Evolutionary conservation across 1,140 invertebrate genomes (phyloP), one percentile per base, ranked within the genome.

Genomic region (Anastrepha obliqua): DNA sequence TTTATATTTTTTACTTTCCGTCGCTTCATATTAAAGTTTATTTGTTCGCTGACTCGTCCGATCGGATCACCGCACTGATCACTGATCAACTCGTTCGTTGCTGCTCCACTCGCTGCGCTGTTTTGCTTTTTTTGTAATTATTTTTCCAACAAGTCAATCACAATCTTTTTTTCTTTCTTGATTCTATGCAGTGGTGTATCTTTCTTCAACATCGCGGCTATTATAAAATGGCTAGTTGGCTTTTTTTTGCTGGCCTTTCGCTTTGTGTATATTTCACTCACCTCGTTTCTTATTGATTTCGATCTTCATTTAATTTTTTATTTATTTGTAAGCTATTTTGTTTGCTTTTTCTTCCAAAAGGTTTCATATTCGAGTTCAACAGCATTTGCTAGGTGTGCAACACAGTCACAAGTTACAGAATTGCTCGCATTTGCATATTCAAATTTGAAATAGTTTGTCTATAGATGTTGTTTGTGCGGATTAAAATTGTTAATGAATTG

Each of bases 301-400:
- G 74, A 81, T 81, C 47, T 81, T 81, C 9, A 81, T 81, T 81
- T 81, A 3, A 81, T 55, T 29, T 74, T 6, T 29, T 11, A 47
- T 70, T 70, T 70, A 13, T 70, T 70, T 44, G 60, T 29, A 29
- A 29, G 13, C 6, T 29, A 2, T 65, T 65, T 47, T 47, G 44
- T 47, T 70, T 70, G 11, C 29, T 15, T 78, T 51, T 55, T 29
- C 51, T 55, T 47, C 17, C 15, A 81, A 81, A 81, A 11, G 74
- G 74, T 81, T 81, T 81, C 47, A 81, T n/a, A n/a, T 58, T 81
- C 74, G 74, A 81, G 74, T 81, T 81, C 74, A 81, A 81, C 74
- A 81, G 74, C 74, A 81, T 81, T 81, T 81, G 51, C 20, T 81
- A 55, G 47, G 44, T 74, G 44, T 74, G 44, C 29, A 47, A 47